Evolutionary conservation across 2,113 vertebrate genomes (phyloP).

Genomic region (Oryzias woworae): DNA sequence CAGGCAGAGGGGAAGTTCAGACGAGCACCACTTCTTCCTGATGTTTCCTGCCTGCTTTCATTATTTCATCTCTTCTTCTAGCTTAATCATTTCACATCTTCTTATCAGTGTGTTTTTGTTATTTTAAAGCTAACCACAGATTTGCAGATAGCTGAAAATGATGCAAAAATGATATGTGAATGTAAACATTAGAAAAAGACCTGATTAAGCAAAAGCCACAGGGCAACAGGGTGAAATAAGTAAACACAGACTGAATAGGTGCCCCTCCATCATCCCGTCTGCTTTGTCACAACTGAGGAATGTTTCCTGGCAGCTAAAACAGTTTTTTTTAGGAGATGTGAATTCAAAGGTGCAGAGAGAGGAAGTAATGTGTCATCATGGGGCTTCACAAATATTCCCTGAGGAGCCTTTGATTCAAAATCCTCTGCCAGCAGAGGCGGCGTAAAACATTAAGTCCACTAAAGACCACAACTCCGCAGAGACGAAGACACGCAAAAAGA

Average conservation of each 20-base stretch:
- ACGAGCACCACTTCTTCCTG: conserved; percentile 39
- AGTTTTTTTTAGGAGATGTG: conserved; percentile 38
- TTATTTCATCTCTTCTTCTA: conserved; percentile 24
- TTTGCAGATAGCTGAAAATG: background rate
- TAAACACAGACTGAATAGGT: conserved; percentile 8
- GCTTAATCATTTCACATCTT: conserved; percentile 18
- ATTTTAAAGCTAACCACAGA: background rate
- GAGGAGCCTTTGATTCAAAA: conserved; percentile 42
- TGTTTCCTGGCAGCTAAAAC: conserved; percentile 28
- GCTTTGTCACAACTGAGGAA: conserved; percentile 18
- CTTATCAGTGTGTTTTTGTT: conserved; percentile 26
- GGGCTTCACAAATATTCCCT: conserved; percentile 29
- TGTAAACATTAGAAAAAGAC: conserved; percentile 14
- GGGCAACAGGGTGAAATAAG: conserved; percentile 10
- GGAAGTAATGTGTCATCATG: conserved; percentile 53
- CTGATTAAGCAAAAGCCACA: background rate
- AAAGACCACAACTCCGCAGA: conserved; percentile 18
- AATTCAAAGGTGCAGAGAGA: conserved; percentile 39
- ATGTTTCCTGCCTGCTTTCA: conserved; percentile 30
- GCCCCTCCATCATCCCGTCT: conserved; percentile 16
- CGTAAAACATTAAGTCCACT: conserved; percentile 28
- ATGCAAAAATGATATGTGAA: background rate
- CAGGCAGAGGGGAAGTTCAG: conserved; percentile 39
- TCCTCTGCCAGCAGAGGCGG: conserved; percentile 26
- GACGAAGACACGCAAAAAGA: conserved; percentile 3